A percentile compares a stretch with the other conserved stretches of the same genome.
These are phyloP conservation scores for Willowsia nigromaculata DNA, from an alignment of 2,888 invertebrate species.

Conservation along the genomic window DNA sequence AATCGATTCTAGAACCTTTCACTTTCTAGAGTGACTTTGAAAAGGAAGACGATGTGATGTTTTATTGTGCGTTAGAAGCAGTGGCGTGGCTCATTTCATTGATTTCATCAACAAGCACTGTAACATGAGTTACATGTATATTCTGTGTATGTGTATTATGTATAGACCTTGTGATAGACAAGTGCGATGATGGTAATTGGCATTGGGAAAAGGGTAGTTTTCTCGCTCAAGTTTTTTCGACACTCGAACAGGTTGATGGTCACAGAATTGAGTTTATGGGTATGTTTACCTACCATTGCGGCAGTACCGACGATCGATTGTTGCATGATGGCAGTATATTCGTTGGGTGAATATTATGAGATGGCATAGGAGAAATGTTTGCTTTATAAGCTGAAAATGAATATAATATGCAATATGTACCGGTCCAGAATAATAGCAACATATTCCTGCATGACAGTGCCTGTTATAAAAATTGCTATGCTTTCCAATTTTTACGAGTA, in stretches of 20 bases:
- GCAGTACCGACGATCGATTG: not conserved
- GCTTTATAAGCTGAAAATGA: too few relatives aligned
- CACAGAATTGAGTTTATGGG: not conserved
- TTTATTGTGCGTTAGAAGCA: not conserved
- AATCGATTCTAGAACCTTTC: not conserved
- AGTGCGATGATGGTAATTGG: not conserved
- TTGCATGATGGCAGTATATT: too few relatives aligned
- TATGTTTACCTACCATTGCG: not conserved
- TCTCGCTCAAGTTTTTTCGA: not conserved
- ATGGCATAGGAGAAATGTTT: too few relatives aligned
- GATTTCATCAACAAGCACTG: not conserved
- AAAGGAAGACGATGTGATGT: not conserved
- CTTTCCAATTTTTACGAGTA: too few relatives aligned
- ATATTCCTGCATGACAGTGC: too few relatives aligned
- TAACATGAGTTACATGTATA: not conserved
- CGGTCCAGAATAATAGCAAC: too few relatives aligned
- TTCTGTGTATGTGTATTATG: too few relatives aligned
- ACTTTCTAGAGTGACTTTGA: not conserved
- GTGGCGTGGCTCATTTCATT: not conserved
- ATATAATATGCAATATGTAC: too few relatives aligned
- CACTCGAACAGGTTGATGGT: slow-evolving; percentile 58
- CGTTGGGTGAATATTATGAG: too few relatives aligned
- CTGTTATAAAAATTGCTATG: too few relatives aligned
- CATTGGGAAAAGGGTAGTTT: not conserved
- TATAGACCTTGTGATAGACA: too few relatives aligned